phyloP scores from a whole-genome alignment of 2,797 vertebrate species.

The Adrianichthys oophorus region DNA sequence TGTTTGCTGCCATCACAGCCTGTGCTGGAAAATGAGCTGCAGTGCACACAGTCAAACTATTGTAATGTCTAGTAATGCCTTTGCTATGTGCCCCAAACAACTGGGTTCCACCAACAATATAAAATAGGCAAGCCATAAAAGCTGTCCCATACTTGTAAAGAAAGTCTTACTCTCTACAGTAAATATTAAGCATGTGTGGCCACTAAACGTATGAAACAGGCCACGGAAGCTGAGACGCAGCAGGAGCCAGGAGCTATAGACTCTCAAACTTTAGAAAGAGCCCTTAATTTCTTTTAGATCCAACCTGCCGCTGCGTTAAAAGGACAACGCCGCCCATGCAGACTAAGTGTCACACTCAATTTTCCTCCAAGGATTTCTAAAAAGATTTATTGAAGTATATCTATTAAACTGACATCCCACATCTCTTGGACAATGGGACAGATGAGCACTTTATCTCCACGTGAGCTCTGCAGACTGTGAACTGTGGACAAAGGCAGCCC shows the following conservation, averaged over 20 bases:
- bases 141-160: no score
- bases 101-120: no score
- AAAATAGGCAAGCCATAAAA: no score
- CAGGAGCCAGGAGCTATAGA: slow-evolving; percentile 4
- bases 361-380: slow-evolving; percentile 39
- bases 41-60: slow-evolving; percentile 16
- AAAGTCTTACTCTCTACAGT: slow-evolving; percentile 32
- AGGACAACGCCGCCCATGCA: slow-evolving; percentile 44
- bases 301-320: slow-evolving; percentile 21
- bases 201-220: slow-evolving; percentile 13
- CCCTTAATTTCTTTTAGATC: slow-evolving; percentile 29
- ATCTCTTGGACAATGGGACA: slow-evolving; percentile 38
- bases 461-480: slow-evolving; percentile 34
- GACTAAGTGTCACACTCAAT: slow-evolving; percentile 38
- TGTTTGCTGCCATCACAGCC: slow-evolving; percentile 37
- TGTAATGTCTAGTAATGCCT: neutral
- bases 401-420: slow-evolving; percentile 43
- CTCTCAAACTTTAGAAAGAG: slow-evolving; percentile 40
- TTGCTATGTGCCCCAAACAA: neutral
- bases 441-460: slow-evolving; percentile 49
- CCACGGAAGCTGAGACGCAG: slow-evolving; percentile 17
- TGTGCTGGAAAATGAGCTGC: slow-evolving; percentile 54
- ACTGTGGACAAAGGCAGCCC: slow-evolving; percentile 33
- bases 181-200: slow-evolving; percentile 24
- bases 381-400: slow-evolving; percentile 49